These are phyloP conservation scores for Corythornis leucogaster DNA, from an alignment of 2,797 vertebrate genomes.

Conservation along the genomic window DNA sequence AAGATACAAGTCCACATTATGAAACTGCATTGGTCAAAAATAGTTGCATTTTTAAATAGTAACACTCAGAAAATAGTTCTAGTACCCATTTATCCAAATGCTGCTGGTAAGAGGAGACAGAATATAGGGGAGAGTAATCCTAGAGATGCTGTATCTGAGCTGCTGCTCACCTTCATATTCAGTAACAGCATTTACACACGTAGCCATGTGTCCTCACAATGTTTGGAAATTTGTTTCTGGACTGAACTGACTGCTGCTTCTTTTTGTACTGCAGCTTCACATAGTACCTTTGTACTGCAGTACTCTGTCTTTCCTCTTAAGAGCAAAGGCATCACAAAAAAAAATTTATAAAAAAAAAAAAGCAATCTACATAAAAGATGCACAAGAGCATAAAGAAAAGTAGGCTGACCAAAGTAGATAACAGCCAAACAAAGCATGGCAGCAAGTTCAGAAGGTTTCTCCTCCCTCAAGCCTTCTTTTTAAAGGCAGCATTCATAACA, in stretches of 20 bases:
- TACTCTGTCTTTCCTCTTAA: not conserved
- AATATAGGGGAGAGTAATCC: not conserved
- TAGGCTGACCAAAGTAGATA: not conserved
- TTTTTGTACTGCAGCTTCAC: not conserved
- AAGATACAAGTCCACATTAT: not conserved
- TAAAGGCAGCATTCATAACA: not conserved
- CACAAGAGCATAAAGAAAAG: not conserved
- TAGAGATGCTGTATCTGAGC: not conserved
- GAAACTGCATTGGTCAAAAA: conserved; percentile 38
- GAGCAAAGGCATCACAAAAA: not conserved
- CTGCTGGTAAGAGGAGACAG: not conserved
- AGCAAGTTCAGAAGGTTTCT: not conserved
- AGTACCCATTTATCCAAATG: not conserved
- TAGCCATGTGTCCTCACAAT: not conserved
- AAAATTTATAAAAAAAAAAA: not conserved
- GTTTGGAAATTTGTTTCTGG: not conserved
- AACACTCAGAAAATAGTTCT: conserved; percentile 34
- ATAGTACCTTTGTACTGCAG: not conserved
- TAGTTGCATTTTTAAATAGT: conserved; percentile 30
- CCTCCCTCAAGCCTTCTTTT: not conserved
- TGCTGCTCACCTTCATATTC: not conserved
- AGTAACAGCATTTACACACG: not conserved
- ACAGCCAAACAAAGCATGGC: not conserved
- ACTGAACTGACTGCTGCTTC: not conserved
- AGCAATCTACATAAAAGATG: not conserved